Evolutionary conservation across 2,797 vertebrate species (phyloP).

Genomic region (Siniperca obscura): DNA sequence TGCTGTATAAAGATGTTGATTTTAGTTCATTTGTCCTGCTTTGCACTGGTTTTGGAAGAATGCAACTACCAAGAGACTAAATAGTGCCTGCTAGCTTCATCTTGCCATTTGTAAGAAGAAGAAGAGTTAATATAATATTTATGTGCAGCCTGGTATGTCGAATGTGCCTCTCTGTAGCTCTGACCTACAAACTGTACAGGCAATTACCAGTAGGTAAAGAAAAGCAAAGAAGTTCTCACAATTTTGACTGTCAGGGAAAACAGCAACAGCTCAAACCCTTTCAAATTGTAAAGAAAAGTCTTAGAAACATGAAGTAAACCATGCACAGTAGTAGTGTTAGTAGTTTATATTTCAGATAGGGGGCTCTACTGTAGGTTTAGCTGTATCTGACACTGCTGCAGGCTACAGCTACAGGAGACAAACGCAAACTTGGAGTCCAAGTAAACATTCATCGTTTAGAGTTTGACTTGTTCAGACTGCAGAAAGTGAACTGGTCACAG

Average conservation of each 20-base stretch:
- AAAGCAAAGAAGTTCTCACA: constrained; percentile 3
- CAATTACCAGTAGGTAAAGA: background rate
- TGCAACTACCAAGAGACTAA: constrained; percentile 1
- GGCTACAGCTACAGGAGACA: constrained; percentile 34
- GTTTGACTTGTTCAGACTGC: constrained; percentile 35
- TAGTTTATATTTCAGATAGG: constrained; percentile 22
- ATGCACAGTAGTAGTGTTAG: constrained; percentile 29
- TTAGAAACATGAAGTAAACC: constrained; percentile 23
- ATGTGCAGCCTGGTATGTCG: background rate
- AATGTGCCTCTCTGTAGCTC: constrained; percentile 43
- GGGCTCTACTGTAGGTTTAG: constrained; percentile 15
- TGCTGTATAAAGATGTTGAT: background rate
- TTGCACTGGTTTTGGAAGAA: constrained; percentile 9
- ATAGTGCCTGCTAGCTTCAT: constrained; percentile 8
- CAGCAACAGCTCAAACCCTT: background rate
- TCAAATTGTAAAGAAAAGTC: constrained; percentile 21
- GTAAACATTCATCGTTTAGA: constrained; percentile 27
- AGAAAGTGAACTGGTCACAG: constrained; percentile 29
- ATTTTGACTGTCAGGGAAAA: constrained; percentile 16
- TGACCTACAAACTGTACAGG: constrained; percentile 28
- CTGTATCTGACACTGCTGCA: constrained; percentile 34
- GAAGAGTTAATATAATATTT: too few relatives aligned
- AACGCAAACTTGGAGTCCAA: constrained; percentile 37
- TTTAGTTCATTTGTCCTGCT: constrained; percentile 1
- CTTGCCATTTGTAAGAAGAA: background rate